These are phyloP conservation scores for Garra rufa DNA, from an alignment of 2,113 vertebrate species.

Conservation along the genomic window DNA sequence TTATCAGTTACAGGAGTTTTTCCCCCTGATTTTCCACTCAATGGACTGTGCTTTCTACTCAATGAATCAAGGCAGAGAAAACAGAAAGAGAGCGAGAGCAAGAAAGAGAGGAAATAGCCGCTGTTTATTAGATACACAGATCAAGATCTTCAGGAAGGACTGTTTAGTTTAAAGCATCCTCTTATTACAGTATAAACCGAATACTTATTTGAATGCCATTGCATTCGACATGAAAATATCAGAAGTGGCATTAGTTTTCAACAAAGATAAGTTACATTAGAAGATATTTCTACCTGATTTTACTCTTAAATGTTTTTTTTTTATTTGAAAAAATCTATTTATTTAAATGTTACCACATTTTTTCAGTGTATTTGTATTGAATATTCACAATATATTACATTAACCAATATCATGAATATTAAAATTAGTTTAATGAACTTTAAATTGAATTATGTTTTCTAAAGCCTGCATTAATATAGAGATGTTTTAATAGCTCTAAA, in stretches of 20 bases:
- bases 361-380: not conserved
- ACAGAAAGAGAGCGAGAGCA: not conserved
- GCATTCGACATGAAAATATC: not conserved
- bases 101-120: slow-evolving; percentile 6
- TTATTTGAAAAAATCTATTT: too few relatives aligned
- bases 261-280: not conserved
- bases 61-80: slow-evolving; percentile 55
- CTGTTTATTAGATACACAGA: slow-evolving; percentile 7
- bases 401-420: not conserved
- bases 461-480: too few relatives aligned
- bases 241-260: not conserved
- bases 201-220: too few relatives aligned
- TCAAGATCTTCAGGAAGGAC: slow-evolving; percentile 11
- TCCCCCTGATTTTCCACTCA: slow-evolving; percentile 64
- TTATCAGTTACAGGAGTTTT: slow-evolving; percentile 62
- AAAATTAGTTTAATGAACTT: too few relatives aligned
- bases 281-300: too few relatives aligned
- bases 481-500: too few relatives aligned
- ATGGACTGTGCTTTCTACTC: slow-evolving; percentile 64
- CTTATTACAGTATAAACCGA: too few relatives aligned
- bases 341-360: too few relatives aligned
- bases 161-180: not conserved
- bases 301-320: too few relatives aligned
- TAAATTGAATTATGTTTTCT: too few relatives aligned
- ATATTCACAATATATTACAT: not conserved